Evolutionary conservation across 2,888 invertebrate genomes (phyloP), one percentile per base, ranked within the genome.

Genomic region (Gortyna flavago): DNA sequence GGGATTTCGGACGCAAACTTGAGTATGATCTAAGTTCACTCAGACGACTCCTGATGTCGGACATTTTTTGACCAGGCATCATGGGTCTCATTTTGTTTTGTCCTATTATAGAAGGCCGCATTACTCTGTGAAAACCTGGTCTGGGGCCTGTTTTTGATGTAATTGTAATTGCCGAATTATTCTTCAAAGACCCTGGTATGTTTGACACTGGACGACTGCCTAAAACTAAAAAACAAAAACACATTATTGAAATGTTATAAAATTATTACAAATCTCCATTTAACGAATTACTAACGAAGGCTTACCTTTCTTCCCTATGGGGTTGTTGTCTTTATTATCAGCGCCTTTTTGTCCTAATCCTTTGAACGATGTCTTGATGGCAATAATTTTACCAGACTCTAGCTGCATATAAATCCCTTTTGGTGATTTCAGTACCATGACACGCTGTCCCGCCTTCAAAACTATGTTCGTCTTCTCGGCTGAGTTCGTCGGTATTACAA

Each of bases 351-450:
- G 96, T 18, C 97, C 97, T 11, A 98, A 96, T 0, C 95, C 95
- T 94, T 98, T 98, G 85, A 98, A 97, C 0, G 98, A 98, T 0
- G 98, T 98, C 91, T 98, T 97, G 88, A 99, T 99, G 41, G 99
- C 99, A 85, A 99, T 99, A 81, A 99, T 99, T 95, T 99, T 99
- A 48, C 99, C 99, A 88, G 99, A 99, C 91, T 99, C 99, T 66
- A 99, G 96, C 90, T 99, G 98, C 98, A 99, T 98, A 95, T 99
- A 99, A 86, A 99, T 99, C 68, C 99, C 99, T 94, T 99, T 99
- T 0, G 99, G 98, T 13, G 99, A 99, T 93, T 99, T 99, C 61
- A 99, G 97, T 8, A 99, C 99, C 97, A 99, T 98, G 0, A 99
- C 99, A 88, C 99, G 98, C 93, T 99, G 99, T 0, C 99, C 99